Percentiles rank a stretch among this genome's conserved stretches.
phyloP scores from a whole-genome alignment of 1,140 invertebrate genomes.

The Drosophila dunni region DNA sequence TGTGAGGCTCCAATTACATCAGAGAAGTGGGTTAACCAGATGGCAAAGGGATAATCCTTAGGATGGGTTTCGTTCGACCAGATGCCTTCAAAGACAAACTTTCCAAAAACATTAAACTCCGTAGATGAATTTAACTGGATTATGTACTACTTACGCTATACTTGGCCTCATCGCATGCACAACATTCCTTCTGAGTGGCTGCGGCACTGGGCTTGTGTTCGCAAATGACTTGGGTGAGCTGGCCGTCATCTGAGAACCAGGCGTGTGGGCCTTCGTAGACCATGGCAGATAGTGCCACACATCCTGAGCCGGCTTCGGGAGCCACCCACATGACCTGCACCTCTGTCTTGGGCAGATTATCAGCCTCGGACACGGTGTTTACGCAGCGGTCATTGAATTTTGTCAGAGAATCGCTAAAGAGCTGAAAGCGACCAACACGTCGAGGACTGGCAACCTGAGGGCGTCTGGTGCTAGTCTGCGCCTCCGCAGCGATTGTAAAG shows the following conservation, averaged over 20 bases:
- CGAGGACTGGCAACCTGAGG: constrained; percentile 83
- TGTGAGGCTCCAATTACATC: constrained; percentile 99
- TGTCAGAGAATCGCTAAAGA: constrained; percentile 91
- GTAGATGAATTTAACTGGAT: neutral
- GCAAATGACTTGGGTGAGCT: constrained; percentile 92
- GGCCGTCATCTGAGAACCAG: constrained; percentile 96
- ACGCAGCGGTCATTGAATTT: constrained; percentile 94
- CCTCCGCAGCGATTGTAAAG: constrained; percentile 91
- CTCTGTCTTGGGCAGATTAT: constrained; percentile 92
- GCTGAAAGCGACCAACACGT: constrained; percentile 90
- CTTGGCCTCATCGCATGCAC: constrained; percentile 96
- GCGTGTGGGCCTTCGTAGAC: constrained; percentile 92
- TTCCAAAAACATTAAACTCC: neutral
- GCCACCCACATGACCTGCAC: constrained; percentile 96
- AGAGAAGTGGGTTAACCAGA: constrained; percentile 98
- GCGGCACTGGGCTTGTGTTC: constrained; percentile 86
- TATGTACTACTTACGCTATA: constrained; percentile 88
- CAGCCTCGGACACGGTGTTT: constrained; percentile 93
- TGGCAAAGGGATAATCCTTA: constrained; percentile 96
- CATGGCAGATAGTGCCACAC: constrained; percentile 92
- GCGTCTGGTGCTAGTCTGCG: constrained; percentile 86
- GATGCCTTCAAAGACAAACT: constrained; percentile 97
- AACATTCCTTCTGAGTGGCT: constrained; percentile 89
- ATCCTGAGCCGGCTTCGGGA: constrained; percentile 92
- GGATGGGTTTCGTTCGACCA: constrained; percentile 99